Conservation (phyloP, 2,797 vertebrate species). For the Pipistrellus kuhlii region DNA sequence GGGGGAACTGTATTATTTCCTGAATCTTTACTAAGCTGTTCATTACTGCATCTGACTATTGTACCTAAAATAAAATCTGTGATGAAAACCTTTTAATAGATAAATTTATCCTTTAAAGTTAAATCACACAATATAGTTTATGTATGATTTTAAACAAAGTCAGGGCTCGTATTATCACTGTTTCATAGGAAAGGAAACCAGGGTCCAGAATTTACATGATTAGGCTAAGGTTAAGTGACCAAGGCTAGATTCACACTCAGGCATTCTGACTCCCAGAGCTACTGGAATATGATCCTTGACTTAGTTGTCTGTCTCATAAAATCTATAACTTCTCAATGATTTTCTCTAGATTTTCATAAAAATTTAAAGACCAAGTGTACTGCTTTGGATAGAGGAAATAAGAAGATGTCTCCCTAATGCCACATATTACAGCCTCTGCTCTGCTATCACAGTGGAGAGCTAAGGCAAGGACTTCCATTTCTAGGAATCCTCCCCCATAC, state of each 20-base stretch:
- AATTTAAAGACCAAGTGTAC: background rate
- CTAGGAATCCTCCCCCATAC: background rate
- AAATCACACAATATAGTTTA: background rate
- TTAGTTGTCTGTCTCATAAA: background rate
- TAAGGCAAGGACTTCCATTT: background rate
- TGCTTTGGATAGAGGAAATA: background rate
- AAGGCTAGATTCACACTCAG: background rate
- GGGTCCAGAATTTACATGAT: background rate
- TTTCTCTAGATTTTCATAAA: background rate
- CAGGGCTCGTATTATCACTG: background rate
- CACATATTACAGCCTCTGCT: background rate
- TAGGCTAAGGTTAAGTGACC: background rate
- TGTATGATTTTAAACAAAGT: constrained; percentile 10
- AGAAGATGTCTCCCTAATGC: background rate
- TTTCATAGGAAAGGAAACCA: background rate
- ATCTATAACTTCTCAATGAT: background rate
- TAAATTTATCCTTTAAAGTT: background rate
- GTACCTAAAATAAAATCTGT: background rate
- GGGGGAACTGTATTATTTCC: background rate
- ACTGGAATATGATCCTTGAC: background rate
- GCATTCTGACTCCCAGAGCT: background rate
- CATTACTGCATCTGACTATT: background rate
- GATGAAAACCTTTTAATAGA: background rate
- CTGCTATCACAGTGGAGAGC: background rate
- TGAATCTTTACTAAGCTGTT: background rate